Evolutionary conservation across 2,888 invertebrate species (phyloP).

Genomic region (Thelaira solivaga): DNA sequence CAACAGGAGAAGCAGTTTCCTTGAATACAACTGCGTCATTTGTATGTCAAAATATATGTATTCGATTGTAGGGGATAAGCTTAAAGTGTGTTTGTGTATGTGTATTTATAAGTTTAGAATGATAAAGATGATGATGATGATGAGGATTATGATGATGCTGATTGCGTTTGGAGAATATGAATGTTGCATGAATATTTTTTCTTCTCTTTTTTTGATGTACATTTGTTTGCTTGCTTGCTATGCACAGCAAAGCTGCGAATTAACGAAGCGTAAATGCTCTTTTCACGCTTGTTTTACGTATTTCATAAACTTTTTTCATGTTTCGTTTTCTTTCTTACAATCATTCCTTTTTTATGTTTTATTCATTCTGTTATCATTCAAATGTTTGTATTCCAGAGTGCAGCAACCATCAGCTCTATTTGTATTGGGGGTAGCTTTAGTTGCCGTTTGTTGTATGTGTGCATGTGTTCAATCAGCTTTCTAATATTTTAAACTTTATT

Average conservation of each 20-base stretch:
- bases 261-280: slow-evolving; percentile 63
- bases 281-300: slow-evolving; percentile 62
- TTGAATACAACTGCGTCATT: slow-evolving; percentile 52
- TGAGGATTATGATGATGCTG: background rate
- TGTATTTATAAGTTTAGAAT: slow-evolving; percentile 9
- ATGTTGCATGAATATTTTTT: slow-evolving; percentile 9
- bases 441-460: background rate
- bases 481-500: background rate
- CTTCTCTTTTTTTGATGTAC: background rate
- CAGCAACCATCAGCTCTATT: slow-evolving; percentile 6
- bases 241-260: slow-evolving; percentile 39
- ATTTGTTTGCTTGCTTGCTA: slow-evolving; percentile 4
- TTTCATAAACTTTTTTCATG: slow-evolving; percentile 34
- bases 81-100: background rate
- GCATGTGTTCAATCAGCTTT: background rate
- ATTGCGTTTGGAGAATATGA: background rate
- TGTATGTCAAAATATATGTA: slow-evolving; percentile 32
- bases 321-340: slow-evolving; percentile 11
- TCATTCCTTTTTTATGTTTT: no score
- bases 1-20: slow-evolving; percentile 46
- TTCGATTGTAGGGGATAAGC: background rate
- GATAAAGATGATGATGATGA: background rate
- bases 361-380: slow-evolving; percentile 9
- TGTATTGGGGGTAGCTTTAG: background rate
- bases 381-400: slow-evolving; percentile 14